A percentile compares a stretch with the other conserved stretches of the same genome.
phyloP scores from a whole-genome alignment of 2,888 invertebrate species.

The Tenthredo notha region DNA sequence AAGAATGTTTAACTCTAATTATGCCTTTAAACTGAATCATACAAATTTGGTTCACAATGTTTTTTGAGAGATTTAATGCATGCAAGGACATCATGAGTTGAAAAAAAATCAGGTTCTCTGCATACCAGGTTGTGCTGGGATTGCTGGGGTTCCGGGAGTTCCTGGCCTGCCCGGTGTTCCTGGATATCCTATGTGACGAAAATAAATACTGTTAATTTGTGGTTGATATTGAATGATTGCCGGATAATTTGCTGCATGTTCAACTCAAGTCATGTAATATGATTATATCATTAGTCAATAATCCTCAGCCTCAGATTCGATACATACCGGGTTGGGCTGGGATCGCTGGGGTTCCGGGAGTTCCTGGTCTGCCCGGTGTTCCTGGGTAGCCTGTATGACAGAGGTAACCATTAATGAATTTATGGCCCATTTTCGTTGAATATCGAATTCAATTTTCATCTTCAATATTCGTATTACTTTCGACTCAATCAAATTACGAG shows the following conservation, averaged over 20 bases:
- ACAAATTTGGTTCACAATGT: not conserved
- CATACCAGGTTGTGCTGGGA: slow-evolving; percentile 70
- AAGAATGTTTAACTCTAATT: not conserved
- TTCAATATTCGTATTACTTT: too few relatives aligned
- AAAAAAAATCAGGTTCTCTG: not conserved
- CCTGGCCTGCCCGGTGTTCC: slow-evolving; percentile 58
- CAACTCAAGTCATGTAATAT: not conserved
- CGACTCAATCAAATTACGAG: too few relatives aligned
- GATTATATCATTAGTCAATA: not conserved
- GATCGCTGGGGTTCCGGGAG: slow-evolving; percentile 69
- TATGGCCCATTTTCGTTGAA: too few relatives aligned
- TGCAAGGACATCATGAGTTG: not conserved
- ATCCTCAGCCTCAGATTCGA: not conserved
- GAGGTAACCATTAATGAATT: too few relatives aligned
- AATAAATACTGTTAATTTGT: not conserved
- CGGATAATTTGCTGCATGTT: not conserved
- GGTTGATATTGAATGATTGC: not conserved
- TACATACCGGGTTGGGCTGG: slow-evolving; percentile 63
- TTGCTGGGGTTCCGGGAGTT: slow-evolving; percentile 62
- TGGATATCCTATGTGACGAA: slow-evolving; percentile 58
- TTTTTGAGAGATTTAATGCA: not conserved
- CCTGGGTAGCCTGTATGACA: slow-evolving; percentile 67
- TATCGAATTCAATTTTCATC: too few relatives aligned
- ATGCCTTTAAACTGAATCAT: not conserved
- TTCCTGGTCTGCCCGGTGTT: slow-evolving; percentile 64